Conservation (phyloP, 2,113 vertebrate genomes). For the Gobio gobio region DNA sequence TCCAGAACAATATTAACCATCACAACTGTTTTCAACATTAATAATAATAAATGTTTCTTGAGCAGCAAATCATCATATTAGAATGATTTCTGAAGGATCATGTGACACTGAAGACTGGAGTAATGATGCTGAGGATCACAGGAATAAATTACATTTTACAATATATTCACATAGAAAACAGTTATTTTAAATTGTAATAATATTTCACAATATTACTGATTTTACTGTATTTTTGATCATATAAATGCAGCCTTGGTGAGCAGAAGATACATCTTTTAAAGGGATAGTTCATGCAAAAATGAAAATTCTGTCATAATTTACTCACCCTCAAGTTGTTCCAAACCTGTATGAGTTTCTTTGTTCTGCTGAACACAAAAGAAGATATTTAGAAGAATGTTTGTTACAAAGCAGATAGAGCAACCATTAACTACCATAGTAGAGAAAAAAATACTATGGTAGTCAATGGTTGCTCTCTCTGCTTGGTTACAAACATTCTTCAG, state of each 20-base stretch:
- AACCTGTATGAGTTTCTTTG: too few species aligned
- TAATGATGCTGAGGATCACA: neutral
- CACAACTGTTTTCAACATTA: neutral
- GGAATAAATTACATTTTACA: neutral
- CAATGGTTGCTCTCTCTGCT: too few species aligned
- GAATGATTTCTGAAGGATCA: neutral
- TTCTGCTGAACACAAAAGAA: too few species aligned
- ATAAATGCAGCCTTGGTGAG: neutral
- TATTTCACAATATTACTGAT: neutral
- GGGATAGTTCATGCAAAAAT: too few species aligned
- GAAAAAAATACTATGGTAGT: too few species aligned
- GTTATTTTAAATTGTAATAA: neutral
- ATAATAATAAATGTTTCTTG: neutral
- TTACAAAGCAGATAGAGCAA: too few species aligned
- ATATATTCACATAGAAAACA: neutral
- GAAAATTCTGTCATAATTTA: too few species aligned
- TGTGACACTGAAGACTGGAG: neutral
- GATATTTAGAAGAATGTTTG: too few species aligned
- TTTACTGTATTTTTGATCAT: neutral
- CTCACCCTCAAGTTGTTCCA: too few species aligned
- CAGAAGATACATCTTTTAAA: neutral
- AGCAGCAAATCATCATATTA: neutral
- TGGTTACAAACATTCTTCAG: too few species aligned
- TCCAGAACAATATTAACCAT: neutral
- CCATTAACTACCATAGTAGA: too few species aligned